Evolutionary conservation across 2,888 invertebrate species (phyloP).

Genomic region (Microplitis deprimator): DNA sequence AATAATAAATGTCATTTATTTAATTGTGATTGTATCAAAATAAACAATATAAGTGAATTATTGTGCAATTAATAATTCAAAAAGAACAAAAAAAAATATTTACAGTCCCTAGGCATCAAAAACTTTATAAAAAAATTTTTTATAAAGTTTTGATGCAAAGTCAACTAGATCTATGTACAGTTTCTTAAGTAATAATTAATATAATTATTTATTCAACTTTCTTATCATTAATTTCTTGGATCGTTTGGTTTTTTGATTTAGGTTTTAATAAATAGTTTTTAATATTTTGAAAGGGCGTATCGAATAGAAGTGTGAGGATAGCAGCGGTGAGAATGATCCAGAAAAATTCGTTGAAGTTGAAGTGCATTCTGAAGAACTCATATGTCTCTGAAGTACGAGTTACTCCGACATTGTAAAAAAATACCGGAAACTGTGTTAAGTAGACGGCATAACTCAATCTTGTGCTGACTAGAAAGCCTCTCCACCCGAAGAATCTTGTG

Average conservation of each 20-base stretch:
- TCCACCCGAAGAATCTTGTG: constrained; percentile 75
- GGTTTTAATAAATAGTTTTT: constrained; percentile 73
- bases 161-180: constrained; percentile 14
- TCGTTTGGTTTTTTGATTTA: constrained; percentile 7
- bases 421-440: constrained; percentile 81
- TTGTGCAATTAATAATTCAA: not conserved
- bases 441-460: constrained; percentile 81
- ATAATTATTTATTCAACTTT: constrained; percentile 14
- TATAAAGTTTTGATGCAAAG: not conserved
- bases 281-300: constrained; percentile 81
- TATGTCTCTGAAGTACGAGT: constrained; percentile 76
- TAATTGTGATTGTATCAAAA: constrained; percentile 19
- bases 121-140: not conserved
- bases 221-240: not conserved
- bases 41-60: constrained; percentile 16
- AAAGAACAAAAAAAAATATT: not conserved
- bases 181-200: not conserved
- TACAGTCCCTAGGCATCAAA: not conserved
- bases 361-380: constrained; percentile 75
- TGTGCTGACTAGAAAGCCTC: constrained; percentile 77
- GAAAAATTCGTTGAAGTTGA: constrained; percentile 76
- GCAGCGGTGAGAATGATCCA: constrained; percentile 75
- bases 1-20: constrained; percentile 25
- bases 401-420: constrained; percentile 80
- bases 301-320: constrained; percentile 77